These are phyloP conservation scores for Tupiocoris notatus DNA, from an alignment of 2,888 invertebrate genomes.

Conservation along the genomic window DNA sequence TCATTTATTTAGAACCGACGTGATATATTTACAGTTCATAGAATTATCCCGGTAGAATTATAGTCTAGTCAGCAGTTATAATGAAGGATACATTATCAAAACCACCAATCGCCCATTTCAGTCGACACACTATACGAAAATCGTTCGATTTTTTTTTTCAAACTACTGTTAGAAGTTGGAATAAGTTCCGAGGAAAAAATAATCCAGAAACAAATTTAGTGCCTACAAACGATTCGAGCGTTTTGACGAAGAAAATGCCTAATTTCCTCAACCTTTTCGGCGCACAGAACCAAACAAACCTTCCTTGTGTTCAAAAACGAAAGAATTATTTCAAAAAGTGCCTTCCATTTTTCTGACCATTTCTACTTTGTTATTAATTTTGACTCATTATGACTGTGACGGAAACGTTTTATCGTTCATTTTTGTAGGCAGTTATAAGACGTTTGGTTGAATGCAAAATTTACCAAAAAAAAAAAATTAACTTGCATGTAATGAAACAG, in stretches of 20 bases:
- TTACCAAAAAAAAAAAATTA: conserved; percentile 37
- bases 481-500: conserved; percentile 47
- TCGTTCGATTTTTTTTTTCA: not conserved
- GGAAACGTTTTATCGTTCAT: conserved; percentile 19
- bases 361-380: conserved; percentile 37
- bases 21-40: not conserved
- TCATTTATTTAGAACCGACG: not conserved
- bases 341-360: conserved; percentile 51
- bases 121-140: not conserved
- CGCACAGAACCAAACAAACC: not conserved
- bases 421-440: conserved; percentile 24
- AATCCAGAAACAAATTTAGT: conserved; percentile 46
- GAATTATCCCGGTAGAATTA: conserved; percentile 41
- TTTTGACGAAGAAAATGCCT: conserved; percentile 25
- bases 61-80: conserved; percentile 44
- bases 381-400: conserved; percentile 23
- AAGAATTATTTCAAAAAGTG: conserved; percentile 48
- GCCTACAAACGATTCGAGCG: conserved; percentile 48
- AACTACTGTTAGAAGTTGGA: too few relatives aligned
- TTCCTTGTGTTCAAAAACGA: conserved; percentile 49
- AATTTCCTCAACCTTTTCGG: not conserved
- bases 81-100: not conserved
- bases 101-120: not conserved
- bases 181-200: not conserved
- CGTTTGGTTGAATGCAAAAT: conserved; percentile 15